Percentiles rank a stretch among this genome's conserved stretches.
Conservation (phyloP, 2,888 invertebrate genomes). For the Coecobrya sp. region DNA sequence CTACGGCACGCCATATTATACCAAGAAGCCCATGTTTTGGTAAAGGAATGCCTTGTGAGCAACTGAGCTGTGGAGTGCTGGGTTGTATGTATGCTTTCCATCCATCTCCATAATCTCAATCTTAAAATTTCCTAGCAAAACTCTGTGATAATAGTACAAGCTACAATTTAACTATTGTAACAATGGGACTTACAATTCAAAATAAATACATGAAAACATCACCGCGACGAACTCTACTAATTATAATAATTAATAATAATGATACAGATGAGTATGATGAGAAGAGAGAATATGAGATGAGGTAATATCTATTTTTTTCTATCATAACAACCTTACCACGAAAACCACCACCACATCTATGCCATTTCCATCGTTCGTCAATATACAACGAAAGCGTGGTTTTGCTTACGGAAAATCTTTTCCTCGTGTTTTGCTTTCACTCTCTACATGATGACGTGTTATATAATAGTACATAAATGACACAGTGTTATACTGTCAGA, state of each 20-base stretch:
- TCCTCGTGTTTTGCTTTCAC: neutral
- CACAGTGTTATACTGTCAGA: neutral
- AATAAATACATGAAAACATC: slow-evolving; percentile 6
- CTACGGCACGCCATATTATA: neutral
- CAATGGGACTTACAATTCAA: neutral
- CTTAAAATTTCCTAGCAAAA: neutral
- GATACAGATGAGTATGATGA: neutral
- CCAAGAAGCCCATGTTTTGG: no score
- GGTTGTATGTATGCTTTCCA: neutral
- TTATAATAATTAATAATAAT: slow-evolving; percentile 17
- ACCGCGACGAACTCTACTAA: neutral
- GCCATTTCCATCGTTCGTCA: neutral
- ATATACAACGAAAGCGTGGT: neutral
- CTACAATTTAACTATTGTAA: neutral
- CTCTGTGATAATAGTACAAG: neutral
- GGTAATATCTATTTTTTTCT: neutral
- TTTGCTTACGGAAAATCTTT: neutral
- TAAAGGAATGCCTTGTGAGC: neutral
- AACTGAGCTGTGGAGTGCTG: neutral
- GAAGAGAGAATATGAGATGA: neutral
- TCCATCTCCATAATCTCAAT: neutral
- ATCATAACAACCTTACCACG: neutral
- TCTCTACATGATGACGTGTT: slow-evolving; percentile 36
- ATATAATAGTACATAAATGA: slow-evolving; percentile 4
- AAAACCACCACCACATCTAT: neutral